These are phyloP conservation scores for Cynocephalus volans DNA, from an alignment of 2,113 vertebrate species.

Conservation along the genomic window DNA sequence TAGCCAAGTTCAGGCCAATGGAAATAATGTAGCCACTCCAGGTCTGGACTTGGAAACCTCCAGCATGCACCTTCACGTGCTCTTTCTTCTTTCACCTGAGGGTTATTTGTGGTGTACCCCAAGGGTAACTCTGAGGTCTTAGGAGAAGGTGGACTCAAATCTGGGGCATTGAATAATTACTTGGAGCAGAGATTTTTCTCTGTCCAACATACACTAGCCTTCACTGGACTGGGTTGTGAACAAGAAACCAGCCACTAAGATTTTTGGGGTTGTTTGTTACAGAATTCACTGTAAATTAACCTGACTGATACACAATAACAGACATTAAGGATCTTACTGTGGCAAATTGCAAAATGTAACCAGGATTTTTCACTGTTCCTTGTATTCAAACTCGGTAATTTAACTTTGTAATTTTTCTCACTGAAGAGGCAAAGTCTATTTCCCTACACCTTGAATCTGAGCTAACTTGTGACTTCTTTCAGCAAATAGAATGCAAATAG, in stretches of 20 bases:
- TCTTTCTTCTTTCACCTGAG: neutral
- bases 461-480: neutral
- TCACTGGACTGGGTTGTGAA: neutral
- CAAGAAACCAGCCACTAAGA: neutral
- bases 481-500: neutral
- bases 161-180: neutral
- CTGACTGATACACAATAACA: neutral
- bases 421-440: neutral
- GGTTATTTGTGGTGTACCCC: neutral
- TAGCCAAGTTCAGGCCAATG: neutral
- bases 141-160: neutral
- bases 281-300: neutral
- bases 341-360: neutral
- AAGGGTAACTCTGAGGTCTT: neutral
- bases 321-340: neutral
- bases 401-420: neutral
- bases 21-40: neutral
- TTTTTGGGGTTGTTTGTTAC: neutral
- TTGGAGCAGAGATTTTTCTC: neutral
- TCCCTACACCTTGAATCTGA: neutral
- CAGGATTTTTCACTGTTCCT: neutral
- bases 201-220: neutral
- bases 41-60: neutral
- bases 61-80: fast-evolving
- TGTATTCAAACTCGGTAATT: neutral